phyloP scores from a whole-genome alignment of 2,888 invertebrate genomes.

The Lacanobia oleracea region DNA sequence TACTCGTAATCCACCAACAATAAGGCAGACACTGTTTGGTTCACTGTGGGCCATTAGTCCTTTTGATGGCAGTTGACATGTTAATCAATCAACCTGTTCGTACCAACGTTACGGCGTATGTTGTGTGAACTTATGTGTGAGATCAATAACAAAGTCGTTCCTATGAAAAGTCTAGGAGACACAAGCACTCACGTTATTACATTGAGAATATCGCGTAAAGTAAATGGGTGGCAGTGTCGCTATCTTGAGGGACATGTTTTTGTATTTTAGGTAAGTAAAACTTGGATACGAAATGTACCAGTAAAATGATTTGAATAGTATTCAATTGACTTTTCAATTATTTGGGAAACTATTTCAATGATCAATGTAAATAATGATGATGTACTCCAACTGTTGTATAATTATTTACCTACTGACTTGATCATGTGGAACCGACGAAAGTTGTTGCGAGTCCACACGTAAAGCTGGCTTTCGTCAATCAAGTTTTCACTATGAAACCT shows the following conservation, averaged over 20 bases:
- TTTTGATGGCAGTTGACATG: conserved; percentile 65
- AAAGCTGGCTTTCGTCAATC: neutral
- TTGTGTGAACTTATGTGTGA: conserved; percentile 18
- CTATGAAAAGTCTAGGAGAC: conserved; percentile 34
- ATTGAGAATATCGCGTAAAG: conserved; percentile 40
- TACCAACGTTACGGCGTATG: conserved; percentile 31
- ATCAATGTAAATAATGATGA: neutral
- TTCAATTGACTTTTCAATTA: neutral
- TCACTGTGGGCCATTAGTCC: conserved; percentile 64
- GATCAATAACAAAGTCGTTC: conserved; percentile 53
- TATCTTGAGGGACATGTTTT: conserved; percentile 28
- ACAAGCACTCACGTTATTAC: conserved; percentile 54
- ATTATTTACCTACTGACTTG: neutral
- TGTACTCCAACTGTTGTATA: conserved; percentile 6
- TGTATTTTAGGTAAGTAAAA: conserved; percentile 5
- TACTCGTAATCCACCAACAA: conserved; percentile 58
- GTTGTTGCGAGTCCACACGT: neutral
- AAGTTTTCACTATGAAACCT: too few species aligned
- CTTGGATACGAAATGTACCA: conserved; percentile 1
- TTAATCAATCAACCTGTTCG: conserved; percentile 71
- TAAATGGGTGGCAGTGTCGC: conserved; percentile 43
- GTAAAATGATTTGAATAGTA: neutral
- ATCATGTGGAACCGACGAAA: neutral
- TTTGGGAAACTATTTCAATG: conserved; percentile 10
- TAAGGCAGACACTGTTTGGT: conserved; percentile 57